phyloP scores from a whole-genome alignment of 1,140 invertebrate genomes.

The Rhopalosiphum padi region DNA sequence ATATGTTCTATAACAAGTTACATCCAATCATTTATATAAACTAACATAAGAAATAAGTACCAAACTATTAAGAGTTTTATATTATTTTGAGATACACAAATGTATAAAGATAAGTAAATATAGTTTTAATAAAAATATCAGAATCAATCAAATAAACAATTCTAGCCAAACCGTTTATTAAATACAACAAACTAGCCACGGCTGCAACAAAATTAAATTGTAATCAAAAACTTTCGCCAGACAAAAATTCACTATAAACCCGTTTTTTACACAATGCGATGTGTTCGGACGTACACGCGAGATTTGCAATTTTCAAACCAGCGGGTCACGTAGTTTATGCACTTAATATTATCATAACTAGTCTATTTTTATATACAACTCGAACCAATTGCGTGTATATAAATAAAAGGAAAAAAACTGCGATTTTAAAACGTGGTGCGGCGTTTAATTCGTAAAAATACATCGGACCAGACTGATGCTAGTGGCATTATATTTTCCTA shows the following conservation, averaged over 20 bases:
- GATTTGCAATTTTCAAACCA: background rate
- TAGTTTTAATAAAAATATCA: background rate
- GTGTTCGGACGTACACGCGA: background rate
- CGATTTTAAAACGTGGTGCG: background rate
- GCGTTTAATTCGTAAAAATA: conserved; percentile 33
- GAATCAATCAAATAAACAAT: background rate
- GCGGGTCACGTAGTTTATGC: background rate
- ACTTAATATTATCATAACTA: conserved; percentile 10
- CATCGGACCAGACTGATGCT: background rate
- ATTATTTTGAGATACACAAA: background rate
- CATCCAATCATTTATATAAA: background rate
- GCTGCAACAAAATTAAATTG: background rate
- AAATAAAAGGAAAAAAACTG: conserved; percentile 22
- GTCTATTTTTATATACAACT: conserved; percentile 17
- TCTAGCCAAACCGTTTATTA: background rate
- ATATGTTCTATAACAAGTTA: background rate
- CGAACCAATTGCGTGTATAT: background rate
- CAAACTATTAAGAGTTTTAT: background rate
- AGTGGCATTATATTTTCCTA: background rate
- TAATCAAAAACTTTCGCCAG: background rate
- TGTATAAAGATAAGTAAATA: background rate
- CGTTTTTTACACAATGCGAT: background rate
- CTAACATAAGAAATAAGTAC: background rate
- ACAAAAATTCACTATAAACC: background rate
- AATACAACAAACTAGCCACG: background rate